Evolutionary conservation across 2,797 vertebrate species (phyloP).

Genomic region (Sylvilagus floridanus): DNA sequence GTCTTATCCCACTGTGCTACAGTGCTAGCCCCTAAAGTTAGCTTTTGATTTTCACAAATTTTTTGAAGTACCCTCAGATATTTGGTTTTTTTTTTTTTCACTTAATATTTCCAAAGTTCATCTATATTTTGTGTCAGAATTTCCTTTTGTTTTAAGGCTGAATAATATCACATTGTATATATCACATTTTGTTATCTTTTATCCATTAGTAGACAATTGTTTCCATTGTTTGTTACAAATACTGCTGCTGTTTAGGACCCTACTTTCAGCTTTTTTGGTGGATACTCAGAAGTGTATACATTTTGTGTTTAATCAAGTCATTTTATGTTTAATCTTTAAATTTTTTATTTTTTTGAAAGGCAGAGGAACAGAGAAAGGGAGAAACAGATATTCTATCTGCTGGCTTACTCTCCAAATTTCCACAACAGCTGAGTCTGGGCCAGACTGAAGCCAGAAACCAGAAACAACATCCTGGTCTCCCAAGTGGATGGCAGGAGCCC

Average conservation of each 20-base stretch:
- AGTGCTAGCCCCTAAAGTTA: no score
- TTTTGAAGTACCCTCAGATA: background rate
- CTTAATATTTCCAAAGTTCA: conserved; percentile 2
- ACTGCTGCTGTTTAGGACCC: background rate
- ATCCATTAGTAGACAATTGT: background rate
- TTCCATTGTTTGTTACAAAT: background rate
- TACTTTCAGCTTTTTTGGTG: background rate
- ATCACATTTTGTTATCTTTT: background rate
- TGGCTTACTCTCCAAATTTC: no score
- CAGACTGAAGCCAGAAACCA: no score
- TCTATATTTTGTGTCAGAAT: conserved; percentile 16
- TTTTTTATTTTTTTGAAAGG: no score
- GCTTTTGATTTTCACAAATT: no score
- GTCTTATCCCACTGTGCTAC: no score
- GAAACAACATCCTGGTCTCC: no score
- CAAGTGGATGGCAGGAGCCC: no score
- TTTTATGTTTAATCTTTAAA: conserved; percentile 40
- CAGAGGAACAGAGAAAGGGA: no score
- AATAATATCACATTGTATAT: background rate
- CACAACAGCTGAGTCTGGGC: no score
- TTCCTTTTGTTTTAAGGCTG: conserved; percentile 33
- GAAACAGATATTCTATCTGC: no score
- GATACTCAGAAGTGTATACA: background rate
- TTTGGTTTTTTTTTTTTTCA: conserved; percentile 28
- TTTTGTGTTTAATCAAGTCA: background rate